Percentiles rank a stretch among this genome's conserved stretches.
These are phyloP conservation scores for Drosophila sordidapex DNA, from an alignment of 2,888 invertebrate genomes.

Conservation along the genomic window DNA sequence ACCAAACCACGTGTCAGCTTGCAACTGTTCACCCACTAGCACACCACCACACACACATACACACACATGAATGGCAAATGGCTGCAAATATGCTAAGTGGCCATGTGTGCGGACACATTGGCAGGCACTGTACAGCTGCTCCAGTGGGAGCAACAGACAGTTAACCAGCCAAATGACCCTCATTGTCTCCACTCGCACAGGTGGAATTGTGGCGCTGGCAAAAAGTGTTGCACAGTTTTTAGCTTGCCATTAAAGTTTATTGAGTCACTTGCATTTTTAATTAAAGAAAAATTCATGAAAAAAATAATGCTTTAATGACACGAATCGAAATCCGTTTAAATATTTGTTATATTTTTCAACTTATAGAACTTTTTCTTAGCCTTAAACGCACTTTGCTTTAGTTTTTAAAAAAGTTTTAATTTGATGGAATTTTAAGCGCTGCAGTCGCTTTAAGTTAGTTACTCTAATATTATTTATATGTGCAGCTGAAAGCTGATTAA, in stretches of 20 bases:
- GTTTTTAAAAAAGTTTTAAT: neutral
- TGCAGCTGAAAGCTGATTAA: neutral
- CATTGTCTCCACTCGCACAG: slow-evolving; percentile 27
- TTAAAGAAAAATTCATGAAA: slow-evolving; percentile 36
- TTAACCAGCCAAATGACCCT: slow-evolving; percentile 29
- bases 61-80: slow-evolving; percentile 19
- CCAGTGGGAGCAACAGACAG: slow-evolving; percentile 36
- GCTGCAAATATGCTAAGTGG: slow-evolving; percentile 62
- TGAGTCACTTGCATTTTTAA: slow-evolving; percentile 38
- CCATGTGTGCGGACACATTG: slow-evolving; percentile 52
- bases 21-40: neutral
- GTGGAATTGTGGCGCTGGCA: slow-evolving; percentile 17
- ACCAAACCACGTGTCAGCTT: slow-evolving; percentile 9
- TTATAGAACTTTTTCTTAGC: neutral
- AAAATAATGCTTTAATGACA: slow-evolving; percentile 21
- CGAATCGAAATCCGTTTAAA: slow-evolving; percentile 3
- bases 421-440: neutral
- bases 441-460: neutral
- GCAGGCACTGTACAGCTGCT: slow-evolving; percentile 32
- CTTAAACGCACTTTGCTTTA: neutral
- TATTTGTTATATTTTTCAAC: neutral
- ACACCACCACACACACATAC: neutral
- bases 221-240: slow-evolving; percentile 54
- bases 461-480: neutral
- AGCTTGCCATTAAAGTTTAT: slow-evolving; percentile 53